These are phyloP conservation scores for Micrasema longulum DNA, from an alignment of 1,140 invertebrate genomes.

Conservation along the genomic window DNA sequence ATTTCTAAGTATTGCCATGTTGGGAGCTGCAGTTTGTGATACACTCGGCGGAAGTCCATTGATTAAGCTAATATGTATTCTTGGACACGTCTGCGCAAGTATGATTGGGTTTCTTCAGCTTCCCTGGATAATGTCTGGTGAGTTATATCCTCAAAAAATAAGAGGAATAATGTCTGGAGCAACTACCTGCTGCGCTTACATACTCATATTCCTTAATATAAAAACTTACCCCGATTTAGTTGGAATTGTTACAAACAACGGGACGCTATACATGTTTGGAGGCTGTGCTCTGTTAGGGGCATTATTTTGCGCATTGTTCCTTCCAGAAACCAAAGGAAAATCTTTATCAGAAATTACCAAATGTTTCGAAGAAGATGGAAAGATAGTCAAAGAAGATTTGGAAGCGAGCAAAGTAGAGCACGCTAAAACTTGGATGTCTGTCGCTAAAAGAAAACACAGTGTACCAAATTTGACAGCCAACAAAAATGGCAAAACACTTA, in stretches of 20 bases:
- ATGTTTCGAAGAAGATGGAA: constrained; percentile 67
- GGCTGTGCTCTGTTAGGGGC: constrained; percentile 75
- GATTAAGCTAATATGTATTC: constrained; percentile 73
- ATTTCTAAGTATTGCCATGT: constrained; percentile 73
- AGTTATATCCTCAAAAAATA: constrained; percentile 77
- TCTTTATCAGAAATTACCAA: constrained; percentile 83
- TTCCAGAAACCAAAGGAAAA: constrained; percentile 87
- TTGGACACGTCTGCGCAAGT: constrained; percentile 76
- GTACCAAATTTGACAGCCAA: constrained; percentile 24
- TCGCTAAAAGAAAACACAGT: constrained; percentile 41
- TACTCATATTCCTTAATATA: constrained; percentile 77
- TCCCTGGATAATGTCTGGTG: constrained; percentile 82
- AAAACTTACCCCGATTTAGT: constrained; percentile 77
- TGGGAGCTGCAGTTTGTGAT: constrained; percentile 69
- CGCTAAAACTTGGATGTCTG: constrained; percentile 6
- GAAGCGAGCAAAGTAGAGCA: constrained; percentile 56
- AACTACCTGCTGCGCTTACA: constrained; percentile 77
- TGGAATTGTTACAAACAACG: constrained; percentile 72
- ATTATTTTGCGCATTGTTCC: constrained; percentile 74
- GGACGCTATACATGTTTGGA: constrained; percentile 82
- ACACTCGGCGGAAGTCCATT: constrained; percentile 65
- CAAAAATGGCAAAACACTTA: constrained; percentile 15
- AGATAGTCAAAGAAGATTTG: constrained; percentile 60
- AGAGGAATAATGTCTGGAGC: constrained; percentile 77
- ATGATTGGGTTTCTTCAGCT: constrained; percentile 81